A percentile compares a stretch with the other conserved stretches of the same genome.
Conservation (phyloP, 2,797 vertebrate genomes). For the Silurus aristotelis region DNA sequence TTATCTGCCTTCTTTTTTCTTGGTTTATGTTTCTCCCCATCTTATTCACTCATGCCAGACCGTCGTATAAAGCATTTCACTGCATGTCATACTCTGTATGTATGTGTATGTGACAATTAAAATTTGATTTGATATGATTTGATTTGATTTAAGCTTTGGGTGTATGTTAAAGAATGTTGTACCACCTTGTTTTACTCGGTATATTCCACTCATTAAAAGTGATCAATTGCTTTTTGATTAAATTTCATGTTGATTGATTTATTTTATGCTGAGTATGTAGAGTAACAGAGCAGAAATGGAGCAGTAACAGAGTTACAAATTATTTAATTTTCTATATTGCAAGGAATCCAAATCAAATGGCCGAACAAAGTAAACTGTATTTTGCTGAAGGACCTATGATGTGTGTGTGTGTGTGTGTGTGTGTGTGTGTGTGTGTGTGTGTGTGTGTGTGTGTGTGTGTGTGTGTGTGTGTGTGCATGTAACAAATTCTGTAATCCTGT, state of each 20-base stretch:
- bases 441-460: no score
- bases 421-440: no score
- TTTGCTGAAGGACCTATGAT: neutral
- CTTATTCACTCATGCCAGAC: no score
- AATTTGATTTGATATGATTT: no score
- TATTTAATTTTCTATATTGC: neutral
- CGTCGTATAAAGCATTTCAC: no score
- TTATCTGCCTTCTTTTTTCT: no score
- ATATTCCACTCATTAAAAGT: neutral
- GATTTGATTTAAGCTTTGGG: neutral
- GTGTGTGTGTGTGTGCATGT: neutral
- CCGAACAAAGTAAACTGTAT: neutral
- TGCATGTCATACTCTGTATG: no score
- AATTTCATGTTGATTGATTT: neutral
- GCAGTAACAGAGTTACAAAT: neutral
- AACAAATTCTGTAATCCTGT: neutral
- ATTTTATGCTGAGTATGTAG: neutral
- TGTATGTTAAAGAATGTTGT: neutral
- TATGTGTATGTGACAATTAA: no score
- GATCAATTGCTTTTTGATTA: neutral
- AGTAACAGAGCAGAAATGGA: neutral
- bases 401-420: no score
- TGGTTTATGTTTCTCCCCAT: no score
- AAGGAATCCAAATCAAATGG: neutral
- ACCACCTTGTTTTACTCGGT: neutral